Evolutionary conservation across 2,113 vertebrate species (phyloP), one percentile per base, ranked within the genome.

Genomic region (Ptychochromis oligacanthus): DNA sequence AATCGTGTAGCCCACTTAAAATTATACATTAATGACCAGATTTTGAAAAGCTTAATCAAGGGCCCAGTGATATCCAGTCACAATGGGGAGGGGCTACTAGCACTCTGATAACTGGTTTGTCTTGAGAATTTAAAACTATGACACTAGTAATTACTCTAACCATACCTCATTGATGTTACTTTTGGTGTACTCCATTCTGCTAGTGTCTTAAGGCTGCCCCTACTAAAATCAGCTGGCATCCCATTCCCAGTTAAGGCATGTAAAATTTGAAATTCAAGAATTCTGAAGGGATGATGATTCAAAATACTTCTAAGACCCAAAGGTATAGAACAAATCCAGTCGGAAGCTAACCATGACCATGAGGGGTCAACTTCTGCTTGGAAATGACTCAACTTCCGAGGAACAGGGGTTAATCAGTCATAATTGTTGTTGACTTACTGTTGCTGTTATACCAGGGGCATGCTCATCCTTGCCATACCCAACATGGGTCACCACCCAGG

Each of bases 391-490:
- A 98, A 96, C 57, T 85, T 91, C 8, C 96, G 79, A 0, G 96
- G 97, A 83, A 91, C 93, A 9, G 96, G 80, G 8, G 6, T 14
- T 97, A 79, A 99, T 81, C 80, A 97, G 84, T 17, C 82, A 91
- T 36, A 36, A 36, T 36, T 36, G 5, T 8, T 36, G 36, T 36
- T 36, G 36, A 36, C 36, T 36, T 31, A 31, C 28, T n/a, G n/a
- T n/a, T n/a, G 4, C 28, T 31, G 28, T 84, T 67, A 97, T 92
- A 87, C 96, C 95, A 7, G 98, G 98, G 0, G 97, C 93, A 52
- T 99, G 96, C 58, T 97, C 92, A n/a, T 97, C 97, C 0, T 96
- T 98, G 79, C 97, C 97, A 22, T 98, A 97, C 6, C 97, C 98
- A 28, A 96, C 96, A 0, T 97, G 97, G 93, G 97, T 97, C 79